These are phyloP conservation scores for Polypterus bichir DNA, from an alignment of 2,113 vertebrate genomes.

Conservation along the genomic window DNA sequence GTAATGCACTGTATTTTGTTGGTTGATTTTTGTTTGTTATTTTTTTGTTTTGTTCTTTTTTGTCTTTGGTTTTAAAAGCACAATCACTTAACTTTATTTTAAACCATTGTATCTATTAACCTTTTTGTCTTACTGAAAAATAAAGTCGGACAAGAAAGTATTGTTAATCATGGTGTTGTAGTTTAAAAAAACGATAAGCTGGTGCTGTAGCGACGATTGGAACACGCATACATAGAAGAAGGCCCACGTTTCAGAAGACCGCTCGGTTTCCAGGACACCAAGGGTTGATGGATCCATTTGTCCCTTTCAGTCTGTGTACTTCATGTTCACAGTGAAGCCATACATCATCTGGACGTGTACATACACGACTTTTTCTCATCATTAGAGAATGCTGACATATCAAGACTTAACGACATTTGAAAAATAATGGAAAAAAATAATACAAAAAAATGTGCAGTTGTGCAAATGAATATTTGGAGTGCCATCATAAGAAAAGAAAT, in stretches of 20 bases:
- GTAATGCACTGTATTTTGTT: conserved; percentile 95
- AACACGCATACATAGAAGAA: conserved; percentile 33
- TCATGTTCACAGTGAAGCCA: neutral
- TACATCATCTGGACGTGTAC: neutral
- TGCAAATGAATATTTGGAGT: conserved; percentile 3
- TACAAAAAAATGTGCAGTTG: conserved; percentile 2
- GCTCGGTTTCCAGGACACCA: conserved; percentile 18
- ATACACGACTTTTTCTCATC: neutral
- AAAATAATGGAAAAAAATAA: conserved; percentile 14
- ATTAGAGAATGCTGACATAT: conserved; percentile 13
- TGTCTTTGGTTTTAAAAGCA: conserved; percentile 99
- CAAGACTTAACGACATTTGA: conserved; percentile 44
- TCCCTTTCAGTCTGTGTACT: neutral
- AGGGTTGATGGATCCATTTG: neutral
- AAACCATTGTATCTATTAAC: conserved; percentile 99
- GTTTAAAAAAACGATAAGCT: conserved; percentile 51
- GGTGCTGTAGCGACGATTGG: conserved; percentile 41
- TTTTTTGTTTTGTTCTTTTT: conserved; percentile 65
- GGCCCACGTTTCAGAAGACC: conserved; percentile 37
- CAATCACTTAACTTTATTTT: conserved; percentile 99
- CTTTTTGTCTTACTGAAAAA: conserved; percentile 85
- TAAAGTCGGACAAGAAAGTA: conserved; percentile 72
- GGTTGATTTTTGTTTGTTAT: conserved; percentile 45
- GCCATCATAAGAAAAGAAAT: conserved; percentile 12
- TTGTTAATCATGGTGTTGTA: conserved; percentile 78